Percentiles rank a stretch among this genome's conserved stretches.
phyloP scores from a whole-genome alignment of 2,888 invertebrate genomes.

The Parnassius apollo region DNA sequence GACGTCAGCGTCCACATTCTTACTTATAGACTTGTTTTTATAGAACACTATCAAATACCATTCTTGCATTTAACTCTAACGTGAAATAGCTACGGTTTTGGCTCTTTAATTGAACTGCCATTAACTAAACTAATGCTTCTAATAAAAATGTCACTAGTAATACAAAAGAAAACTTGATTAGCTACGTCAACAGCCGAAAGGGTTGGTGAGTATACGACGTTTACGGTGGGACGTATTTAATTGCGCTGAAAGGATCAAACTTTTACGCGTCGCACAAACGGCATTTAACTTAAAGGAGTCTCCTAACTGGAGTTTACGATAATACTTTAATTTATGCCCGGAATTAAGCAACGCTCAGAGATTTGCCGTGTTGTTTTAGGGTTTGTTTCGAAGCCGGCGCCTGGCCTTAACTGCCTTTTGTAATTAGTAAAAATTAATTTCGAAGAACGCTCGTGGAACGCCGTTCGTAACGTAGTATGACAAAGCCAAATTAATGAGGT shows the following conservation, averaged over 20 bases:
- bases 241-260: constrained; percentile 35
- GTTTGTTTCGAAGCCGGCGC: constrained; percentile 16
- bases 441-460: constrained; percentile 5
- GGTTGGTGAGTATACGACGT: constrained; percentile 26
- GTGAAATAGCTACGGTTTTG: not conserved
- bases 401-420: constrained; percentile 19
- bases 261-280: constrained; percentile 37
- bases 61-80: no score
- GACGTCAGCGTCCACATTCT: no score
- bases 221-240: constrained; percentile 33
- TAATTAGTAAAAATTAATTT: constrained; percentile 27
- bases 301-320: constrained; percentile 43
- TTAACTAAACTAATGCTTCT: no score
- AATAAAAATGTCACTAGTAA: no score
- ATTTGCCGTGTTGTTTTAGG: constrained; percentile 26
- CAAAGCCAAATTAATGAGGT: constrained; percentile 18
- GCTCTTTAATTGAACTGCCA: no score
- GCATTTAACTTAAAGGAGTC: constrained; percentile 43
- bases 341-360: constrained; percentile 28
- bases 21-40: no score
- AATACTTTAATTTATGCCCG: constrained; percentile 42
- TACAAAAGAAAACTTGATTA: constrained; percentile 4
- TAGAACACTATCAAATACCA: no score
- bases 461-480: constrained; percentile 15
- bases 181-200: constrained; percentile 12